Evolutionary conservation across 2,113 vertebrate genomes (phyloP).

Genomic region (Theropithecus gelada): DNA sequence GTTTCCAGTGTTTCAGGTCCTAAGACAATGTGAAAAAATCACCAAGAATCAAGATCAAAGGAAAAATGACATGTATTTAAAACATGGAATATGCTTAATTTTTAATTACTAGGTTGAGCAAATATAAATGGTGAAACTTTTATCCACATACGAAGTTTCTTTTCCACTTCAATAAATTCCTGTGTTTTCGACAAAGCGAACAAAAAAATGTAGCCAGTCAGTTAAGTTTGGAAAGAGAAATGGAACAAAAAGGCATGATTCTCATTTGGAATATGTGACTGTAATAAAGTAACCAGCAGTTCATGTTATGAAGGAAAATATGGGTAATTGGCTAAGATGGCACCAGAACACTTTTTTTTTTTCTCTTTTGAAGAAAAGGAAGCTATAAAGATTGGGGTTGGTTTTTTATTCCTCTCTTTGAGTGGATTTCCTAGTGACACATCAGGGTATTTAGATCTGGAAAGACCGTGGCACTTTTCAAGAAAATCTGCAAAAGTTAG

Average conservation of each 20-base stretch:
- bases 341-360: background rate
- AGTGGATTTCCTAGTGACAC: constrained; percentile 40
- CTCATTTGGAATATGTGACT: constrained; percentile 46
- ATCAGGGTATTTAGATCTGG: background rate
- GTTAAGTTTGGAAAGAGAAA: constrained; percentile 59
- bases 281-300: constrained; percentile 32
- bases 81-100: background rate
- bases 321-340: background rate
- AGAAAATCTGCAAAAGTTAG: constrained; percentile 53
- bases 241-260: background rate
- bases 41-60: constrained; percentile 35
- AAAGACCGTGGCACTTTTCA: constrained; percentile 32
- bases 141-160: background rate
- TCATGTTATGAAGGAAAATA: constrained; percentile 59
- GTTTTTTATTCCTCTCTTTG: background rate
- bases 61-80: constrained; percentile 26
- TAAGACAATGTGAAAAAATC: constrained; percentile 15
- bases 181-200: constrained; percentile 56
- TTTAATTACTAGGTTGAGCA: background rate
- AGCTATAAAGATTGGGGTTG: background rate
- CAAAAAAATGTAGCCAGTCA: constrained; percentile 37
- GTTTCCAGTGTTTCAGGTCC: background rate
- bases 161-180: constrained; percentile 20
- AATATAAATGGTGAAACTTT: constrained; percentile 32
- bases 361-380: constrained; percentile 46